Base-by-base conservation (phyloP, 2,113 vertebrate species). In the Takifugu bimaculatus region DNA sequence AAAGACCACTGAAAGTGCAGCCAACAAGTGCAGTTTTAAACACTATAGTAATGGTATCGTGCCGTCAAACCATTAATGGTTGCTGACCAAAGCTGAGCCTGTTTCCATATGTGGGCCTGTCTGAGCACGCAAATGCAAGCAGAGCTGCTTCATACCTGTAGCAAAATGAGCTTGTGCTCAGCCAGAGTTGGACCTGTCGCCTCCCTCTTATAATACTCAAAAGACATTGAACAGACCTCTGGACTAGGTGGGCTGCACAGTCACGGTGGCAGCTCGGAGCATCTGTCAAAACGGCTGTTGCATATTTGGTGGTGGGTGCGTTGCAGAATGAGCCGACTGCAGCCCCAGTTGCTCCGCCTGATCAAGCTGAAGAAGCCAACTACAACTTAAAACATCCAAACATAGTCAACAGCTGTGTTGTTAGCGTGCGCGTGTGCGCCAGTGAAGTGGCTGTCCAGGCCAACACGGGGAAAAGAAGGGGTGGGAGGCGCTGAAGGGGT, bases 301-400 rank as follows among this genome's bases (percentile, higher is more conserved):
- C 65, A 65, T 78, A 71, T 78, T 61, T 65, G 63, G 55, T 13
- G 50, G 68, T 78, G 80, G 80, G 80, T 72, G 85, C 83, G 80
- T 75, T 50, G 62, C 48, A 70, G 64, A 65, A 60, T 3, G 13
- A 74, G 51, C 47, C 61, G 78, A 68, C 2, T 54, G 64, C 61
- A 75, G 63, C 69, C 79, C 70, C 77, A 77, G 68, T 77, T 77
- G 42, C 32, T 43, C 65, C 51, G 60, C 47, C 65, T 54, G 53
- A 53, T 66, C 72, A 66, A 85, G 58, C 29, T 53, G 13, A 27
- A 59, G 56, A 13, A 49, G 60, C 44, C 3, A n/a, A 6, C 29
- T 39, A 25, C 60, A 80, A 80, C 60, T 77, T 61, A 60, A 62
- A 14, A 56, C 1, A 32, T 26, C 54, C n/a, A 42, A 26, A 20